phyloP scores from a whole-genome alignment of 2,888 invertebrate genomes.

The Hipparchia sbordonii region DNA sequence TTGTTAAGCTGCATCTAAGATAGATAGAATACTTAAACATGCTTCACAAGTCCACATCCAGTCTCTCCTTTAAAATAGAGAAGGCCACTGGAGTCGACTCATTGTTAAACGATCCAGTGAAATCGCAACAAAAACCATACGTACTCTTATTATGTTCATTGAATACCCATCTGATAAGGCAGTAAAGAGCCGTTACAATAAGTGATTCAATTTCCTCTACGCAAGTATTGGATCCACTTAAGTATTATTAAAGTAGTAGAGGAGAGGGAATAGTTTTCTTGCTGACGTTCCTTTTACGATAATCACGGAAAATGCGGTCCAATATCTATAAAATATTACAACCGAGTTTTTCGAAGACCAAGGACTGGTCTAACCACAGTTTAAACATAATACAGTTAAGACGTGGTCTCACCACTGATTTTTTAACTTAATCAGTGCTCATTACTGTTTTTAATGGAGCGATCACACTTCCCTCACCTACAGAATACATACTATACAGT shows the following conservation, averaged over 20 bases:
- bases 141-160: slow-evolving; percentile 56
- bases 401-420: neutral
- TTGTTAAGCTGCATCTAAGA: too few relatives aligned
- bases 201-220: slow-evolving; percentile 81
- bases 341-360: slow-evolving; percentile 50
- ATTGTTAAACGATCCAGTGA: slow-evolving; percentile 2
- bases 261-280: slow-evolving; percentile 79
- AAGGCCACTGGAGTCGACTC: neutral
- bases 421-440: too few relatives aligned
- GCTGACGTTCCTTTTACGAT: slow-evolving; percentile 82
- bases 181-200: slow-evolving; percentile 77
- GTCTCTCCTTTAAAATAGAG: neutral
- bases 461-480: too few relatives aligned
- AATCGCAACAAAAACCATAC: slow-evolving; percentile 53
- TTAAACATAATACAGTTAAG: neutral
- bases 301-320: slow-evolving; percentile 79
- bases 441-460: too few relatives aligned
- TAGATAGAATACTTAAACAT: too few relatives aligned
- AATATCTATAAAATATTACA: slow-evolving; percentile 80
- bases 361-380: slow-evolving; percentile 42
- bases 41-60: too few relatives aligned
- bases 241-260: slow-evolving; percentile 81
- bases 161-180: slow-evolving; percentile 75
- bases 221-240: slow-evolving; percentile 80
- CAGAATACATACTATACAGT: too few relatives aligned